A percentile compares a stretch with the other conserved stretches of the same genome.
phyloP scores from a whole-genome alignment of 2,113 vertebrate genomes.

The Semicossyphus pulcher region DNA sequence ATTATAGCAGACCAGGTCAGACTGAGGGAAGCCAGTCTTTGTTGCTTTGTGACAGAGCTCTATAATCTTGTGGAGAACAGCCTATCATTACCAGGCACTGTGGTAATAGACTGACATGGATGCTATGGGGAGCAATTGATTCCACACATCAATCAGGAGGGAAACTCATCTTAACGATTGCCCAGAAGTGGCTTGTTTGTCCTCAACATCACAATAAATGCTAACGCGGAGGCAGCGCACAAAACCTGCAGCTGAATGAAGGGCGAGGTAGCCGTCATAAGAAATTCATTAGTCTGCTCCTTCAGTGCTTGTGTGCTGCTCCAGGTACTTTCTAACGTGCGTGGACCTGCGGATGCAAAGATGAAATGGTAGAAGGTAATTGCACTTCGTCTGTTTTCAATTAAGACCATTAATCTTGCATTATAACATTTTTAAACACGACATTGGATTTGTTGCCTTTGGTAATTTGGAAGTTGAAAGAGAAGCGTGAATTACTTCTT shows the following conservation, averaged over 20 bases:
- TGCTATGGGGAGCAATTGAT: constrained; percentile 86
- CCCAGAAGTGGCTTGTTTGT: constrained; percentile 81
- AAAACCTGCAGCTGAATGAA: constrained; percentile 61
- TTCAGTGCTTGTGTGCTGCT: constrained; percentile 20
- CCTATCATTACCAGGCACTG: constrained; percentile 83
- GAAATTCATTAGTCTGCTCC: constrained; percentile 60
- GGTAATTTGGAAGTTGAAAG: too few species aligned
- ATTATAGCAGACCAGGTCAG: constrained; percentile 74
- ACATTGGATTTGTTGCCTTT: too few species aligned
- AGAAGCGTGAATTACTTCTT: too few species aligned
- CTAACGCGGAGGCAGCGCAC: constrained; percentile 66
- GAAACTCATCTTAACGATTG: constrained; percentile 80
- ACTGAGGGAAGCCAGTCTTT: constrained; percentile 76
- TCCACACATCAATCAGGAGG: constrained; percentile 85
- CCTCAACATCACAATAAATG: constrained; percentile 72
- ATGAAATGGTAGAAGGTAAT: constrained; percentile 33
- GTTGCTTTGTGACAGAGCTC: constrained; percentile 78
- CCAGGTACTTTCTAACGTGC: constrained; percentile 38
- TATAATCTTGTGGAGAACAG: constrained; percentile 83
- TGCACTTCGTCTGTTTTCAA: constrained; percentile 8
- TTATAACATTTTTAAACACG: constrained; percentile 6
- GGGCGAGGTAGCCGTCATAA: constrained; percentile 61
- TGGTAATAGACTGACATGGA: constrained; percentile 86
- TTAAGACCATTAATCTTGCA: constrained; percentile 7
- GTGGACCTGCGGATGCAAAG: constrained; percentile 36